Conservation (phyloP, 2,113 vertebrate genomes). For the Pan paniscus region DNA sequence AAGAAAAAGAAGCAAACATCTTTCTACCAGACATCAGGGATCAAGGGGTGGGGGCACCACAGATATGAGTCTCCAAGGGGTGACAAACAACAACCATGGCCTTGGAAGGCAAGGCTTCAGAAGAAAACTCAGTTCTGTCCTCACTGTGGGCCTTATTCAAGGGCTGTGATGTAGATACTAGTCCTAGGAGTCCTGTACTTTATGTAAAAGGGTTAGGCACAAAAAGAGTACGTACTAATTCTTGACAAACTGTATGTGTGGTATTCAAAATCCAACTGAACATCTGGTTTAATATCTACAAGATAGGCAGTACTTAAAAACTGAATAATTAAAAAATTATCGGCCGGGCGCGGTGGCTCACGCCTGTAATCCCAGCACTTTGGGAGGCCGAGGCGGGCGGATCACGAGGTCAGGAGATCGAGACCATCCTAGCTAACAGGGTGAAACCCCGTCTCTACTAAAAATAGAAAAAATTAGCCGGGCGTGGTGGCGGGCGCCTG, state of each 20-base stretch:
- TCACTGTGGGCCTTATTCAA: neutral
- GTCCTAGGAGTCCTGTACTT: neutral
- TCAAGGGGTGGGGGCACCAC: too few relatives aligned
- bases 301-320: neutral
- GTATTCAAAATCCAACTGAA: neutral
- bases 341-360: too few relatives aligned
- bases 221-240: neutral
- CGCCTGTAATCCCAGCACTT: too few relatives aligned
- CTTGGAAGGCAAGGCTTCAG: neutral
- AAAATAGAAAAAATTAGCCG: too few relatives aligned
- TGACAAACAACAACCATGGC: neutral
- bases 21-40: neutral
- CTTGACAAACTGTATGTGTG: neutral
- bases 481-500: too few relatives aligned
- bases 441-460: too few relatives aligned
- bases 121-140: neutral
- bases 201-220: neutral
- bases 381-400: too few relatives aligned
- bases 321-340: neutral
- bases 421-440: too few relatives aligned
- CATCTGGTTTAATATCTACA: neutral
- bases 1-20: neutral
- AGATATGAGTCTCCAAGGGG: neutral
- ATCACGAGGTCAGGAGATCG: too few relatives aligned
- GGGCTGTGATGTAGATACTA: neutral